Base-by-base conservation (phyloP, 1,140 invertebrate genomes). In the Cepaea nemoralis region DNA sequence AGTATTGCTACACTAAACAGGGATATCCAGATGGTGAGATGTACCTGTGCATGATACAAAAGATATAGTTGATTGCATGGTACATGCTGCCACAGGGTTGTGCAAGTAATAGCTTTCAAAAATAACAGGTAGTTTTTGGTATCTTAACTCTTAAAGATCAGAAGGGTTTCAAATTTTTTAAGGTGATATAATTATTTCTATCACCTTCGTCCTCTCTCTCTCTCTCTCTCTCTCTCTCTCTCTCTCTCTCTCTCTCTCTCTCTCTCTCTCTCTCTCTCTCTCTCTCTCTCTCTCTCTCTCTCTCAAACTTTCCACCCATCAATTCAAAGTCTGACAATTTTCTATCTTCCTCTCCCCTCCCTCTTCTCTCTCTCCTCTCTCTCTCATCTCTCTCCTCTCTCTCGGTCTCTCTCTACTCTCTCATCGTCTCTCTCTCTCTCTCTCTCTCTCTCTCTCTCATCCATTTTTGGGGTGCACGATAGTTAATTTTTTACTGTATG, bases 191-290 rank as follows among this genome's bases (percentile, higher is more conserved):
- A 37, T 37, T 71, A 39, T 71, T 19, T 71, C 22, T 71, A 12
- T 35, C 24, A 33, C 33, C 24, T 3, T 31, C 33, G 24, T 40
- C 2, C 33, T 35, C 22, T 24, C 33, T 45, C 8, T 12, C 33
- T 76, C 73, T 76, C 73, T 76, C 73, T 76, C 73, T 45, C 40
- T 76, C 73, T 76, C 73, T 76, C 73, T 76, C 73, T 45, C 73
- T 76, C 73, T 45, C 40, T 76, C 73, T 76, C 73, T 76, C 73
- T 37, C 55, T n/a, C 50, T 37, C 76, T 37, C 55, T 66, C 55
- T 63, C 40, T 37, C 55, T 37, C 76, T 16, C 55, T 66, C 76
- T 48, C 55, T 66, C 76, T 66, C 55, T 37, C 76, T 66, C 33
- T n/a, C 50, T 48, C 76, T 37, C 55, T 66, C 59, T 3, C 59